These are phyloP conservation scores for Hedychridium roseum DNA, from an alignment of 2,888 invertebrate species.

Conservation along the genomic window DNA sequence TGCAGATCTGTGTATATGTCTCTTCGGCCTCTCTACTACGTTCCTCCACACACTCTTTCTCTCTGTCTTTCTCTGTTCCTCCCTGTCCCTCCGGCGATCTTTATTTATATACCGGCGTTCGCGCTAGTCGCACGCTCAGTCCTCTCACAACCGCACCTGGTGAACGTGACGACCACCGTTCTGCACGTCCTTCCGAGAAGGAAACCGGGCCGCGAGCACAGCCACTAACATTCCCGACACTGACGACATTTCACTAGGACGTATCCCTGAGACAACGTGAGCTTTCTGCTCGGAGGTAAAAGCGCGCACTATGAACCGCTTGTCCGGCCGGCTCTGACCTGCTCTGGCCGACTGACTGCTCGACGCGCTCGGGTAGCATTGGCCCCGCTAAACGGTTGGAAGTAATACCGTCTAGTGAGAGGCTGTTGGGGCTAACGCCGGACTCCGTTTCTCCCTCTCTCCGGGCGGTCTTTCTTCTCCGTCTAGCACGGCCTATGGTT, in stretches of 20 bases:
- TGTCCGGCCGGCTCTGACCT: slow-evolving; percentile 37
- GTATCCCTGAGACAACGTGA: slow-evolving; percentile 13
- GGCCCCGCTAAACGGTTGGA: slow-evolving; percentile 55
- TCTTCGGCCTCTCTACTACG: not conserved
- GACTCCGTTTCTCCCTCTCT: slow-evolving; percentile 21
- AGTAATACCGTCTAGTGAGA: slow-evolving; percentile 59
- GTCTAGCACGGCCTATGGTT: too few species aligned
- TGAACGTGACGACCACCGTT: not conserved
- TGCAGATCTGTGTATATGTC: not conserved
- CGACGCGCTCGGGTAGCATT: slow-evolving; percentile 43
- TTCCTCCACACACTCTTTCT: slow-evolving; percentile 14
- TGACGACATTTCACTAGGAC: slow-evolving; percentile 19
- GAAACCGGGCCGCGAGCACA: slow-evolving; percentile 9
- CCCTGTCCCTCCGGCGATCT: slow-evolving; percentile 27
- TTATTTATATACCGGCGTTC: slow-evolving; percentile 37
- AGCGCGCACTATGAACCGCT: too few species aligned
- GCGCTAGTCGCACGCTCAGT: slow-evolving; percentile 29
- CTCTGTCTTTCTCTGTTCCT: slow-evolving; percentile 9
- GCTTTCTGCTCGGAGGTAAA: too few species aligned
- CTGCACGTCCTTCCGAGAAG: not conserved
- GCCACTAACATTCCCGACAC: not conserved
- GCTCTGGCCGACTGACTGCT: slow-evolving; percentile 41
- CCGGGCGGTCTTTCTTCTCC: slow-evolving; percentile 19
- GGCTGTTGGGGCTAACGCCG: slow-evolving; percentile 50
- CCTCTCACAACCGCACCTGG: slow-evolving; percentile 24